Conservation (phyloP, 64 coral and sea anemone species). For the Stichodactyla helianthus region DNA sequence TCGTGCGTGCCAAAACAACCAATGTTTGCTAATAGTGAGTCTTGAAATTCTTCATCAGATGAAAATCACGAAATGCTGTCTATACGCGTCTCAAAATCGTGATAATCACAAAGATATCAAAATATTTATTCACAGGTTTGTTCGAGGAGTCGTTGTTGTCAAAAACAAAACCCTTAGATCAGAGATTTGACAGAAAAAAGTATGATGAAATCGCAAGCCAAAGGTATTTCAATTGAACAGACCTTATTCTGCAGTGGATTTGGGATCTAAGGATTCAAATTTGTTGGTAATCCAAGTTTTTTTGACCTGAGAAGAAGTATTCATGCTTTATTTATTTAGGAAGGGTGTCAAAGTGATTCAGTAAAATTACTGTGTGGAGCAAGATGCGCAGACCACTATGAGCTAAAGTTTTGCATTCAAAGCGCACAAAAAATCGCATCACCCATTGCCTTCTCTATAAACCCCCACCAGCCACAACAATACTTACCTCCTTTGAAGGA, state of each 20-base stretch:
- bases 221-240: background rate
- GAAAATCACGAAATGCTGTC: background rate
- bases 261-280: background rate
- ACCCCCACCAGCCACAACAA: background rate
- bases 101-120: background rate
- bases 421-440: background rate
- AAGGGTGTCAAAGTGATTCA: background rate
- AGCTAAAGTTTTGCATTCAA: no score
- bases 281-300: background rate
- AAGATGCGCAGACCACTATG: background rate
- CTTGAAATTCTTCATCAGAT: no score
- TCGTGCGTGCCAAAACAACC: no score
- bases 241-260: background rate
- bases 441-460: background rate
- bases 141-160: slow-evolving; percentile 1
- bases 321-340: background rate
- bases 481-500: slow-evolving; percentile 86
- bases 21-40: no score
- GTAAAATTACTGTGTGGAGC: background rate
- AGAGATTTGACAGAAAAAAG: background rate
- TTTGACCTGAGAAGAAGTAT: background rate
- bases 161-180: slow-evolving; percentile 2
- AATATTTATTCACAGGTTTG: background rate
- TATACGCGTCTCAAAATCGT: background rate
- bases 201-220: background rate